Evolutionary conservation across 1,140 invertebrate genomes (phyloP).

Genomic region (Neoseiulus cucumeris): DNA sequence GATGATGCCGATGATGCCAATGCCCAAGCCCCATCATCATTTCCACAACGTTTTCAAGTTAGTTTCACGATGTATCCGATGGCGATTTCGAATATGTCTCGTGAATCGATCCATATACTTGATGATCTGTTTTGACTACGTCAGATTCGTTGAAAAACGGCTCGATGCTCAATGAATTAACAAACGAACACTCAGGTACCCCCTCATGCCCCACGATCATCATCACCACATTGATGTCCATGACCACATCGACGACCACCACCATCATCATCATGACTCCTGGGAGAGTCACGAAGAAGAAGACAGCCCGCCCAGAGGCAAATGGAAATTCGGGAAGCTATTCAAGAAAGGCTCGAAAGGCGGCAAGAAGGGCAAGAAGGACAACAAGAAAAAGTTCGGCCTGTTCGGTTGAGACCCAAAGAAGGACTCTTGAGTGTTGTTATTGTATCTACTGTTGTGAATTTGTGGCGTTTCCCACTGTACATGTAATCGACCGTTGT

Average conservation of each 20-base stretch:
- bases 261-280: neutral
- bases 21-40: neutral
- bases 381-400: neutral
- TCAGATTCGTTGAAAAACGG: neutral
- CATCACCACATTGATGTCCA: neutral
- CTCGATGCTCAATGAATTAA: neutral
- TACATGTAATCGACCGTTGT: too few species aligned
- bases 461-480: too few species aligned
- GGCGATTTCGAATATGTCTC: neutral
- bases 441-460: too few species aligned
- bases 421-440: too few species aligned
- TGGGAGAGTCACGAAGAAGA: constrained; percentile 2
- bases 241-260: neutral
- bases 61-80: neutral
- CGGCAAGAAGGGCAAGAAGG: neutral
- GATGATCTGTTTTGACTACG: neutral
- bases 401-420: neutral
- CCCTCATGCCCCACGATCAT: neutral
- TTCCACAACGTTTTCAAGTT: constrained; percentile 10
- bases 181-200: neutral
- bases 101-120: neutral
- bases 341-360: neutral
- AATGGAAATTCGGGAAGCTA: constrained; percentile 8
- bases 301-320: neutral
- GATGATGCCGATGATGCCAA: neutral